Evolutionary conservation across 2,113 vertebrate species (phyloP), one percentile per base, ranked within the genome.

Genomic region (Coregonus clupeaformis): DNA sequence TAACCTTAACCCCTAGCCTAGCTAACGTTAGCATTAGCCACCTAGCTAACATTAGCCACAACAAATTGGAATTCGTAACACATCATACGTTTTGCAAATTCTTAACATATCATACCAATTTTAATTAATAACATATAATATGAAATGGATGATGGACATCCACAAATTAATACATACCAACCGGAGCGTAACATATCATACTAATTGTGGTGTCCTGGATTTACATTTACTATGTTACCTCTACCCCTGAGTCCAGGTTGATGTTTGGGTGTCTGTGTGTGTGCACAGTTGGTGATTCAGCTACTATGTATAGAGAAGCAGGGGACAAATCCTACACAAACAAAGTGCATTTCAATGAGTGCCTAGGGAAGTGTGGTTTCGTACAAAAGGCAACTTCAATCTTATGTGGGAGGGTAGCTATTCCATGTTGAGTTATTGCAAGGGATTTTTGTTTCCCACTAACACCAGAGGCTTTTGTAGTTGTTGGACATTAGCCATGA

Each of bases 401-500:
- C 70, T 74, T 4, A 79, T 71, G 47, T 69, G 64, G 42, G 52
- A 77, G 25, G 45, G 55, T 12, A 30, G 59, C 63, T 45, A 68
- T 69, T 72, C 74, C 64, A 64, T 49, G 30, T 60, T 67, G 72
- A 49, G 22, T 14, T 22, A 72, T 63, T 77, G 74, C 16, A 5
- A 52, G n/a, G 29, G 47, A 32, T 45, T 72, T 72, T 72, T 73
- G 75, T 72, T 72, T 76, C 25, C 59, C 55, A 68, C 65, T 75
- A 73, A 79, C 69, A 75, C 57, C 18, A 1, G 22, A 70, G 59
- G 71, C 59, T 45, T 75, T 72, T 76, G 65, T 65, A 62, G 66
- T 69, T 57, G 69, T 77, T 80, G 79, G 80, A 80, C 71, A 57
- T 64, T 42, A 52, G 77, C 81, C 79, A 83, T 22, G 24, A 65